Conservation (phyloP, 2,113 vertebrate genomes). For the Lophotis ruficrista region DNA sequence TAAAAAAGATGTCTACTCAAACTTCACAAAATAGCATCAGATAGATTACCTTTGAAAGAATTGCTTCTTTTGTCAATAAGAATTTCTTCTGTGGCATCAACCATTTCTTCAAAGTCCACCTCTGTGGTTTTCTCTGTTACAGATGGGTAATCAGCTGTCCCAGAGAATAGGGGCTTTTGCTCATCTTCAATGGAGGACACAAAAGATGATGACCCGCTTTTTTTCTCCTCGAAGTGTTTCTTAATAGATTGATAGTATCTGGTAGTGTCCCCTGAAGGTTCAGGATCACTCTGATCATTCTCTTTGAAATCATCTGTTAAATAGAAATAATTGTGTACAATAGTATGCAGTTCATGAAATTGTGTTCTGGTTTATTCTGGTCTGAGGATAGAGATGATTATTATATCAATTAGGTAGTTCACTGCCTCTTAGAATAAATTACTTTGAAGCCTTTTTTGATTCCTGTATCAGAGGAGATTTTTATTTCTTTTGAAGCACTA, state of each 20-base stretch:
- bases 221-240: slow-evolving; percentile 84
- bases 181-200: slow-evolving; percentile 84
- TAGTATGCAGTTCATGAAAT: neutral
- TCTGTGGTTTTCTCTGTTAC: slow-evolving; percentile 74
- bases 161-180: slow-evolving; percentile 86
- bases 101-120: slow-evolving; percentile 74
- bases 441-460: neutral
- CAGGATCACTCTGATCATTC: slow-evolving; percentile 68
- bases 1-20: neutral
- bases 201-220: slow-evolving; percentile 78
- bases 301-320: slow-evolving; percentile 75
- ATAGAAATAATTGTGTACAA: slow-evolving; percentile 55
- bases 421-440: neutral
- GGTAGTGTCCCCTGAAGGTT: slow-evolving; percentile 66
- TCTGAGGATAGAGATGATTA: neutral
- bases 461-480: neutral
- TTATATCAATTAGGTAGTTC: neutral
- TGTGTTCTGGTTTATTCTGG: neutral
- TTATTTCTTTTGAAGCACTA: neutral
- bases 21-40: neutral
- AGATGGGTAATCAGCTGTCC: slow-evolving; percentile 78
- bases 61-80: slow-evolving; percentile 73
- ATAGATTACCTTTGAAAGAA: slow-evolving; percentile 83
- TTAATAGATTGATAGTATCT: slow-evolving; percentile 79
- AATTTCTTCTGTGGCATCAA: slow-evolving; percentile 74